Evolutionary conservation across 2,888 invertebrate genomes (phyloP).

Genomic region (Agonopterix arenella): DNA sequence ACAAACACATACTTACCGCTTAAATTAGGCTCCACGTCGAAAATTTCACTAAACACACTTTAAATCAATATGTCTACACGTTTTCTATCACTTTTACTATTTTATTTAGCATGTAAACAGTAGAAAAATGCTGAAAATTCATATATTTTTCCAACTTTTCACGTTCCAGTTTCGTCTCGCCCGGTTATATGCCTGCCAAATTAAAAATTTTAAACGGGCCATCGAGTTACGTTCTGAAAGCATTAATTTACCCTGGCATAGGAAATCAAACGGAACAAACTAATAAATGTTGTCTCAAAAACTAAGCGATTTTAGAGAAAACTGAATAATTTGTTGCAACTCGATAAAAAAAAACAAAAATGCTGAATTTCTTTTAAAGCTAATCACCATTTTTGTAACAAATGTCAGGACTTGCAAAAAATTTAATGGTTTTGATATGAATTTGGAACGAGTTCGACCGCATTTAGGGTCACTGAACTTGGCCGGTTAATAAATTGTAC

Average conservation of each 20-base stretch:
- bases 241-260: not conserved
- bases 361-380: no score
- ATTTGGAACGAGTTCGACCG: no score
- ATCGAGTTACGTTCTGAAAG: constrained; percentile 2
- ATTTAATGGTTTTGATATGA: no score
- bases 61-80: not conserved
- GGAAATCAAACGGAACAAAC: no score
- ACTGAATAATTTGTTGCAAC: no score
- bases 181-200: constrained; percentile 14
- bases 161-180: no score
- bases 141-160: constrained; percentile 11
- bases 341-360: no score
- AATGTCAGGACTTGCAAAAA: no score
- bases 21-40: constrained; percentile 59
- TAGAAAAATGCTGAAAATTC: not conserved
- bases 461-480: constrained; percentile 4
- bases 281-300: no score
- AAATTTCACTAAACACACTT: constrained; percentile 9
- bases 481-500: constrained; percentile 13
- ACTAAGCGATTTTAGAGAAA: no score
- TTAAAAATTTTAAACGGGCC: constrained; percentile 3
- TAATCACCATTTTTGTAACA: no score
- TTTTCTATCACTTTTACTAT: not conserved
- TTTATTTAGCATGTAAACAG: constrained; percentile 15
- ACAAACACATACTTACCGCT: constrained; percentile 38